phyloP scores from a whole-genome alignment of 2,888 invertebrate genomes.

The Lysandra coridon region DNA sequence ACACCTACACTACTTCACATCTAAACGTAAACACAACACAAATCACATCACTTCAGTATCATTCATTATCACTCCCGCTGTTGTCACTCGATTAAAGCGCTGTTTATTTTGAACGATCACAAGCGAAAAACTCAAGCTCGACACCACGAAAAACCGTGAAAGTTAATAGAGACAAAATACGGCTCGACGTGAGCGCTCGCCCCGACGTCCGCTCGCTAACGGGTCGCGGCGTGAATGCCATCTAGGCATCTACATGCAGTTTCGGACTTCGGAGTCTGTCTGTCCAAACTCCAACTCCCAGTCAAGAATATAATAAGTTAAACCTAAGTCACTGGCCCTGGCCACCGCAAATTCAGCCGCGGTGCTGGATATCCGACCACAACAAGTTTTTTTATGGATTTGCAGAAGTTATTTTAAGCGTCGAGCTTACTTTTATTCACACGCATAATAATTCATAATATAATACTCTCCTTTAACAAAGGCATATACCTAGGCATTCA shows the following conservation, averaged over 20 bases:
- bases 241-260: slow-evolving; percentile 54
- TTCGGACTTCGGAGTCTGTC: slow-evolving; percentile 45
- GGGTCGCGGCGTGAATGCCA: slow-evolving; percentile 70
- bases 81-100: slow-evolving; percentile 51
- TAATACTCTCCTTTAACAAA: too few relatives aligned
- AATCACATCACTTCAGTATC: slow-evolving; percentile 61
- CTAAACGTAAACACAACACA: slow-evolving; percentile 72
- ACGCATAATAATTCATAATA: too few relatives aligned
- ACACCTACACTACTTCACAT: slow-evolving; percentile 63
- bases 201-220: slow-evolving; percentile 58
- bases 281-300: slow-evolving; percentile 43
- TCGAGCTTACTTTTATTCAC: too few relatives aligned
- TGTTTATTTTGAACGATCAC: neutral
- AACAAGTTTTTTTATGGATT: neutral
- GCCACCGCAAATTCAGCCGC: slow-evolving; percentile 41
- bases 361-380: neutral
- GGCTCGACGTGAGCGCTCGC: slow-evolving; percentile 47
- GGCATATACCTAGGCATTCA: too few relatives aligned
- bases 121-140: slow-evolving; percentile 8
- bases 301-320: slow-evolving; percentile 38
- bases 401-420: neutral
- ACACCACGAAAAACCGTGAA: slow-evolving; percentile 11
- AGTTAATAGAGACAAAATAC: slow-evolving; percentile 47
- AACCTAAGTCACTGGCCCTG: slow-evolving; percentile 34
- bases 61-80: slow-evolving; percentile 66